phyloP scores from a whole-genome alignment of 2,113 vertebrate species.

The Pitta sordida region DNA sequence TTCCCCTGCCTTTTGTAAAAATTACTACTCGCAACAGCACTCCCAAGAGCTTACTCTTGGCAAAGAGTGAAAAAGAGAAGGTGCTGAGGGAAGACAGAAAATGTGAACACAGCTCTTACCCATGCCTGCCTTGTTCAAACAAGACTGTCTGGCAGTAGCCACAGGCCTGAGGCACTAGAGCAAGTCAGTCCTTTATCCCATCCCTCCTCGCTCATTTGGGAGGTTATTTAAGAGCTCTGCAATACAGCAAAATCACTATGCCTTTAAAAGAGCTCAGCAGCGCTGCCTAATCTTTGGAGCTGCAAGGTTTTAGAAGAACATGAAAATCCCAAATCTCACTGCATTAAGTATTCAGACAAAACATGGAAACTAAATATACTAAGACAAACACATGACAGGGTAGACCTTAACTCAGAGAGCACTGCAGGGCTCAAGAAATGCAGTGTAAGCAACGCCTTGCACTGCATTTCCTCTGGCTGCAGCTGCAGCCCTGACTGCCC shows the following conservation, averaged over 20 bases:
- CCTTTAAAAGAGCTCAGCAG: background rate
- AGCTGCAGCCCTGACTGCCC: background rate
- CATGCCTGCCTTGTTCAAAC: background rate
- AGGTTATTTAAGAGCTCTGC: background rate
- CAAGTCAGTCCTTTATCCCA: background rate
- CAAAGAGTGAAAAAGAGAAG: constrained; percentile 6
- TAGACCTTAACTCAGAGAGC: background rate
- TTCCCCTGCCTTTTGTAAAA: background rate
- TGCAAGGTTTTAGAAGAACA: background rate
- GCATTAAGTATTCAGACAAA: background rate
- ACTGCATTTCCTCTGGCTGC: background rate
- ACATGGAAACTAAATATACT: background rate
- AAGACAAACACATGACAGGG: background rate
- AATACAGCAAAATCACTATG: background rate
- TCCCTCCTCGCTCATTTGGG: background rate
- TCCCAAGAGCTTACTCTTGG: background rate
- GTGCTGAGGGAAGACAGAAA: background rate
- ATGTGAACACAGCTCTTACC: background rate
- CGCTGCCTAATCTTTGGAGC: background rate
- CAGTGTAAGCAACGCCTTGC: background rate
- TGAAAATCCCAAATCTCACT: background rate
- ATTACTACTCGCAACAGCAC: background rate
- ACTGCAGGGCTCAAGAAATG: background rate
- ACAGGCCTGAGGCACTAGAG: constrained; percentile 12
- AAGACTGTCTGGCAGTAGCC: background rate